Conservation (phyloP, 35 echinoderm and acorn worm genomes). For the Apostichopus parvimensis region DNA sequence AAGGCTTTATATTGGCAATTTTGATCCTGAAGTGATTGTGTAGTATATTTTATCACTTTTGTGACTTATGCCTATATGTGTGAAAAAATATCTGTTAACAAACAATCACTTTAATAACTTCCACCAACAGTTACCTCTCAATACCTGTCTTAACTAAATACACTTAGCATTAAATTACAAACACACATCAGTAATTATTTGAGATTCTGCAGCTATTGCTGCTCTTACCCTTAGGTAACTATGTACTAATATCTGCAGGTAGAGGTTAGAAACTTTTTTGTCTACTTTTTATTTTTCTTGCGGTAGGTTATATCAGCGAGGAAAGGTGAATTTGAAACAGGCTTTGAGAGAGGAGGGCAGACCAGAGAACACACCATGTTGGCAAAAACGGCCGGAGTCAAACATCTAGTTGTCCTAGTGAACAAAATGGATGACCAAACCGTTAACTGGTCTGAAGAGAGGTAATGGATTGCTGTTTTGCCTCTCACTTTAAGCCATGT, state of each 20-base stretch:
- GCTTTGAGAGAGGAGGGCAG: slow-evolving; percentile 96
- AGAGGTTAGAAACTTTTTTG: background rate
- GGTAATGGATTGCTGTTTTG: slow-evolving; percentile 54
- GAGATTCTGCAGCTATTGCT: too few species aligned
- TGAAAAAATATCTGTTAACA: too few species aligned
- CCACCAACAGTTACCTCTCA: too few species aligned
- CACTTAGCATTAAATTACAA: too few species aligned
- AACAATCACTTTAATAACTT: too few species aligned
- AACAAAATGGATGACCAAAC: slow-evolving; percentile 99
- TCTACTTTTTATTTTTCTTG: background rate
- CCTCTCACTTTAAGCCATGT: background rate
- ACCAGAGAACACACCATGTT: slow-evolving; percentile 97
- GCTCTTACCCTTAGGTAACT: too few species aligned
- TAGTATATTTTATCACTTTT: too few species aligned
- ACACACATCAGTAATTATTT: too few species aligned
- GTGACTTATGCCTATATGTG: too few species aligned
- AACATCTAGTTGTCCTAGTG: slow-evolving; percentile 95
- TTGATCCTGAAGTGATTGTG: too few species aligned
- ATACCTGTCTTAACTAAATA: too few species aligned
- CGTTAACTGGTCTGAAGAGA: slow-evolving; percentile 83
- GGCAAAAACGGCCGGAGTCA: slow-evolving; percentile 96
- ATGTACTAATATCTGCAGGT: background rate
- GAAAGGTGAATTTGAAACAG: slow-evolving; percentile 99
- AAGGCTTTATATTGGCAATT: too few species aligned
- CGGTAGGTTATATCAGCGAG: slow-evolving; percentile 90